Percentiles rank a stretch among this genome's conserved stretches.
These are phyloP conservation scores for Oncorhynchus gorbuscha DNA, from an alignment of 2,113 vertebrate species.

Conservation along the genomic window DNA sequence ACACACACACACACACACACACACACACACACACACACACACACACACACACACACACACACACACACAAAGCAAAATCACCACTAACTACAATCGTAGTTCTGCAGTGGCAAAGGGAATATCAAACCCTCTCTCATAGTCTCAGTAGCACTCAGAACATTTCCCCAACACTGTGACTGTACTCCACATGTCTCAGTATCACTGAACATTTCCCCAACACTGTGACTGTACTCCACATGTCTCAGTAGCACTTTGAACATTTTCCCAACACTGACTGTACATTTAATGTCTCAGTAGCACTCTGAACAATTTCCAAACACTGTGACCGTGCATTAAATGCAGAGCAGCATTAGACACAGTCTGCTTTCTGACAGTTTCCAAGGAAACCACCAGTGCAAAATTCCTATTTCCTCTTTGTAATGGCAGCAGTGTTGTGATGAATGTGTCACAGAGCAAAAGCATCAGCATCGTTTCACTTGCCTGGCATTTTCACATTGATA, in stretches of 20 bases:
- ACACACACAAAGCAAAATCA: not conserved
- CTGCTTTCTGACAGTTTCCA: slow-evolving; percentile 64
- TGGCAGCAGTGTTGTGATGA: slow-evolving; percentile 60
- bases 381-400: slow-evolving; percentile 59
- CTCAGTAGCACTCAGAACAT: not conserved
- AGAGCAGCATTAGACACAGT: slow-evolving; percentile 45
- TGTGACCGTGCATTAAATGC: slow-evolving; percentile 36
- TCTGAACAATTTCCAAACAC: slow-evolving; percentile 10
- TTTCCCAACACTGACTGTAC: no score
- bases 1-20: slow-evolving; percentile 2
- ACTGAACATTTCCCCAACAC: not conserved
- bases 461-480: slow-evolving; percentile 46
- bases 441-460: slow-evolving; percentile 65
- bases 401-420: slow-evolving; percentile 58
- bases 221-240: no score
- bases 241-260: not conserved
- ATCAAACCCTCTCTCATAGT: not conserved
- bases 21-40: not conserved
- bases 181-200: not conserved
- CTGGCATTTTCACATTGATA: slow-evolving; percentile 53
- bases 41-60: slow-evolving; percentile 8
- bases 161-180: not conserved
- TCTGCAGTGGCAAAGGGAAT: slow-evolving; percentile 6
- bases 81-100: slow-evolving; percentile 11
- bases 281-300: not conserved